Conservation (phyloP, 2,113 vertebrate species). For the Lipophrys pholis region DNA sequence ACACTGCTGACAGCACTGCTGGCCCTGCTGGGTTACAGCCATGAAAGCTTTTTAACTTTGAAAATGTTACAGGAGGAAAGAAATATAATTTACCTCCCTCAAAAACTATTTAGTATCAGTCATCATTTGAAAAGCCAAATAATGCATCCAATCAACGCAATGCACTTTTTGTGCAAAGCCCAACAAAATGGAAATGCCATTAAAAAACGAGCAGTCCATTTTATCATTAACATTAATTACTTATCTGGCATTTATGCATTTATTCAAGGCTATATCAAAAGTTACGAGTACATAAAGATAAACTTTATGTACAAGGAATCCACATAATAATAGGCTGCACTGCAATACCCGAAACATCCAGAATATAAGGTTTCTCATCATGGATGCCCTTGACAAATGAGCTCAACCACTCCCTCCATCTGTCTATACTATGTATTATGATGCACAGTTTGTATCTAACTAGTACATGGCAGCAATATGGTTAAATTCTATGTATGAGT, state of each 20-base stretch:
- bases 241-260: slow-evolving; percentile 33
- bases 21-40: slow-evolving; percentile 67
- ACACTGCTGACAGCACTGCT: slow-evolving; percentile 65
- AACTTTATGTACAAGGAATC: slow-evolving; percentile 14
- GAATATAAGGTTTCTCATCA: slow-evolving; percentile 60
- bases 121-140: slow-evolving; percentile 61
- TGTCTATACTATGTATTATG: slow-evolving; percentile 56
- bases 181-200: slow-evolving; percentile 33
- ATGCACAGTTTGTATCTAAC: slow-evolving; percentile 53
- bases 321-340: slow-evolving; percentile 46
- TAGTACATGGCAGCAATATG: slow-evolving; percentile 58
- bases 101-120: slow-evolving; percentile 58
- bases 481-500: slow-evolving; percentile 36
- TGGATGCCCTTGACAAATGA: slow-evolving; percentile 70
- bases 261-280: slow-evolving; percentile 13
- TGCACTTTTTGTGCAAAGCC: slow-evolving; percentile 36
- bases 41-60: slow-evolving; percentile 76
- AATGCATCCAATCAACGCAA: slow-evolving; percentile 50
- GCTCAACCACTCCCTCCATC: slow-evolving; percentile 71
- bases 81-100: slow-evolving; percentile 56
- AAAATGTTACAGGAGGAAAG: slow-evolving; percentile 43
- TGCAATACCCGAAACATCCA: slow-evolving; percentile 48
- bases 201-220: slow-evolving; percentile 5
- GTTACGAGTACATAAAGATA: slow-evolving; percentile 8
- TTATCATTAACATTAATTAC: slow-evolving; percentile 33